Base-by-base conservation (phyloP, 2,888 invertebrate genomes). In the Stenodera caucasica region DNA sequence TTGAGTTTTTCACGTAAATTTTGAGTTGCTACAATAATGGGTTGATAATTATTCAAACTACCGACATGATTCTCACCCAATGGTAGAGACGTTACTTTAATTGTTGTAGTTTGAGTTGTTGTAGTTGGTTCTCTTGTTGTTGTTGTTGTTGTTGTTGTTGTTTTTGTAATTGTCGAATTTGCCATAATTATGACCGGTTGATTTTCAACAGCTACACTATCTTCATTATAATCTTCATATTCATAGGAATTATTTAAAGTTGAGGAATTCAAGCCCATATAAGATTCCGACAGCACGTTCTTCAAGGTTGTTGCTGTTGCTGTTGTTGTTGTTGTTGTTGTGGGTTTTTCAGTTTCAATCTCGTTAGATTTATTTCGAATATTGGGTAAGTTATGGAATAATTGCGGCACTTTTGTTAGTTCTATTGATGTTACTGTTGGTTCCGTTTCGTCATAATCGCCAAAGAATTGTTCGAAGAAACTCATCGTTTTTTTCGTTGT, bases 401-500 rank as follows among this genome's bases (percentile, higher is more conserved):
- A 56, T 49, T 69, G 65, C 18, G 72, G 69, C 14, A 69, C 64
- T 55, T 64, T 71, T 0, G 66, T 60, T 40, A 55, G 53, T 57
- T 70, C 68, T 30, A 67, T 70, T 26, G 40, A 77, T 70, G 64
- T 77, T 71, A 64, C 79, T 71, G 57, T 21, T 18, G 18, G 68
- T 49, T 74, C 59, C 67, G 9, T 68, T 49, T 74, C 59, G 65
- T 82, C 82, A 52, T 80, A 80, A 14, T 78, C 78, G 4, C 80
- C 80, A 65, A 81, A 81, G 11, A 81, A 64, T 64, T 81, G 80
- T 60, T 81, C 81, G 56, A 81, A 80, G 21, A 81, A 64, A 64
- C 78, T 82, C 77, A 73, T 79, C 62, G 67, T 70, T 71, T 68
- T 72, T 67, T 68, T 81, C 0, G 84, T 83, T 2, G 82, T 76